Evolutionary conservation across 1,140 invertebrate species (phyloP), one percentile per base, ranked within the genome.

Genomic region (Drosophila mauritiana): DNA sequence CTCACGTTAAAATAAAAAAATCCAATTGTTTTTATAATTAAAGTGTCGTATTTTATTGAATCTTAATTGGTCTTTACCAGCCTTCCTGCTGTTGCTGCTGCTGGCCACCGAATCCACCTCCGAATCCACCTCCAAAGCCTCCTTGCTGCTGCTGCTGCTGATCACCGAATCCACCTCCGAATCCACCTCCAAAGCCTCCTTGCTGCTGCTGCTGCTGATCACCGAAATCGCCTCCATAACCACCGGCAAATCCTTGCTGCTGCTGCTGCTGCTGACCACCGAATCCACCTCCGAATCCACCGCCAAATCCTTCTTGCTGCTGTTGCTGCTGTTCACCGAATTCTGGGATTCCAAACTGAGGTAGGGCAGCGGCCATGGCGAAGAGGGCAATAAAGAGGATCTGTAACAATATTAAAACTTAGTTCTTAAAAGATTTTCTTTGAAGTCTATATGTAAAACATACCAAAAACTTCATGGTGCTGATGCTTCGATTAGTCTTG

Each of bases 391-490:
- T 0, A 17, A 73, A 58, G 10, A 73, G 39, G 36, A 73, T 39
- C 69, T 70, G 15, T 37, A 20, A 4, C 2, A 13, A 34, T 13
- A 39, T 15, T 11, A 12, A 22, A 8, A 27, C 0, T 15, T 46
- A 25, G 13, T 31, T 13, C 4, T 4, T 3, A n/a, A n/a, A n/a
- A 11, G n/a, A 7, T 8, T 3, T 8, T 31, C 7, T 31, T 0
- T 31, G 3, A 31, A 31, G 7, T 1, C 7, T 31, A 31, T 31
- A 31, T 4, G 15, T n/a, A 64, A 6, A 13, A 70, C 65, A 46
- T 17, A 73, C 69, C 3, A 53, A 5, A 11, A 73, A 52, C 46
- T 73, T 73, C 54, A 73, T 68, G 37, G 8, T 68, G 46, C 37
- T 51, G 11, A 40, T 65, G 5, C 31, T 61, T 5, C 15, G 55